Percentiles rank a stretch among this genome's conserved stretches.
These are phyloP conservation scores for Notoglanidium macrostoma DNA, from an alignment of 2,797 vertebrate genomes.

Conservation along the genomic window DNA sequence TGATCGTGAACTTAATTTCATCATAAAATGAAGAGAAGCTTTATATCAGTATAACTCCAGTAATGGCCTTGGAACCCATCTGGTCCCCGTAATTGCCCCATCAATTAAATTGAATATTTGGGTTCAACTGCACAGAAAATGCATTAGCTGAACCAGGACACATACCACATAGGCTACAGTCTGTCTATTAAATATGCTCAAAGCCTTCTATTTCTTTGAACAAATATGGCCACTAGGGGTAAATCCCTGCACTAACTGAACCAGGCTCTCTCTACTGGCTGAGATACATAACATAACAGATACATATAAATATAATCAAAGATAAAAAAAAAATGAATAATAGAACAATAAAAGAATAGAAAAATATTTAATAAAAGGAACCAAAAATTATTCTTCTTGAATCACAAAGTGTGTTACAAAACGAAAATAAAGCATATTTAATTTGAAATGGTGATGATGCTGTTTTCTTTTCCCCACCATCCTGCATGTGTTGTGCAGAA, in stretches of 20 bases:
- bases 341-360: too few relatives aligned
- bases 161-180: not conserved
- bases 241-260: not conserved
- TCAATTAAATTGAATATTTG: conserved; percentile 28
- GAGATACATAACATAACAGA: not conserved
- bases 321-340: not conserved
- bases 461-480: not conserved
- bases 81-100: conserved; percentile 21
- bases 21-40: conserved; percentile 14
- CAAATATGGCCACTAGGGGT: not conserved
- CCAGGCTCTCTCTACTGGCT: not conserved
- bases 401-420: not conserved
- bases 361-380: not conserved
- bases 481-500: not conserved
- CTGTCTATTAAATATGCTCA: conserved; percentile 20
- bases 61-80: conserved; percentile 19
- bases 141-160: conserved; percentile 21
- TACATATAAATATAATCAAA: not conserved
- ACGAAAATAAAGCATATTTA: conserved; percentile 1
- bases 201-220: conserved; percentile 7
- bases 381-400: not conserved
- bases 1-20: conserved; percentile 22
- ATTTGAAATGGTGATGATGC: not conserved
- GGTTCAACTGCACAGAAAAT: conserved; percentile 16
- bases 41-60: conserved; percentile 15